Percentiles rank a stretch among this genome's conserved stretches.
Conservation (phyloP, 2,888 invertebrate genomes). For the Marasmarcha lunaedactyla region DNA sequence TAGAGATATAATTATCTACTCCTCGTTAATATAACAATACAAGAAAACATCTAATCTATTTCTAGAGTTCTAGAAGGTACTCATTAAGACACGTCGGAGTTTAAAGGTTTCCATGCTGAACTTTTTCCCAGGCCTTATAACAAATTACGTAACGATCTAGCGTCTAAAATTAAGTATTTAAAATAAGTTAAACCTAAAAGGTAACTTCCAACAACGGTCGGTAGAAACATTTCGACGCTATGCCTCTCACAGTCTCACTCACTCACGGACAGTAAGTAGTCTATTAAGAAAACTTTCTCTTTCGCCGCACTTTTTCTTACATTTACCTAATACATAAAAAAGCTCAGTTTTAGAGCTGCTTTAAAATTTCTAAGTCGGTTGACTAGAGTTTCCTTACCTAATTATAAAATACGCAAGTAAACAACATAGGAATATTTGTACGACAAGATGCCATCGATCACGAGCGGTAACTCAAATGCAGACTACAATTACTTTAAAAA, state of each 20-base stretch:
- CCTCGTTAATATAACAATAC: no score
- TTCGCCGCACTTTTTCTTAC: slow-evolving; percentile 5
- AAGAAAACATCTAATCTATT: not conserved
- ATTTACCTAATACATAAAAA: slow-evolving; percentile 18
- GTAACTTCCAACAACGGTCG: slow-evolving; percentile 56
- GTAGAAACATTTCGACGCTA: slow-evolving; percentile 1
- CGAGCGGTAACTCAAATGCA: slow-evolving; percentile 71
- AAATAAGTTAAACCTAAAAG: slow-evolving; percentile 63
- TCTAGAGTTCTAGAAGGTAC: slow-evolving; percentile 31
- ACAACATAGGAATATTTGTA: slow-evolving; percentile 71
- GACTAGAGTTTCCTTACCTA: slow-evolving; percentile 68
- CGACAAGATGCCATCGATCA: slow-evolving; percentile 70
- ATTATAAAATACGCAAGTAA: slow-evolving; percentile 56
- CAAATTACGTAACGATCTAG: slow-evolving; percentile 56
- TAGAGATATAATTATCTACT: no score
- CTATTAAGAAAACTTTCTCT: slow-evolving; percentile 13
- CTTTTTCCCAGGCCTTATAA: slow-evolving; percentile 58
- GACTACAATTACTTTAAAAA: slow-evolving; percentile 61
- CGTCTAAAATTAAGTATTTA: slow-evolving; percentile 45
- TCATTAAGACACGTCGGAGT: slow-evolving; percentile 59
- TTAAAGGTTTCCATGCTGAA: slow-evolving; percentile 49
- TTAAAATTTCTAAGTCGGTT: slow-evolving; percentile 66
- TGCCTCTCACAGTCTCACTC: slow-evolving; percentile 7
- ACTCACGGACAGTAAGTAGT: slow-evolving; percentile 10
- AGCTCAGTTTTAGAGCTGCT: slow-evolving; percentile 54